Conservation (phyloP, 2,113 vertebrate species). For the Proterorhinus semilunaris region DNA sequence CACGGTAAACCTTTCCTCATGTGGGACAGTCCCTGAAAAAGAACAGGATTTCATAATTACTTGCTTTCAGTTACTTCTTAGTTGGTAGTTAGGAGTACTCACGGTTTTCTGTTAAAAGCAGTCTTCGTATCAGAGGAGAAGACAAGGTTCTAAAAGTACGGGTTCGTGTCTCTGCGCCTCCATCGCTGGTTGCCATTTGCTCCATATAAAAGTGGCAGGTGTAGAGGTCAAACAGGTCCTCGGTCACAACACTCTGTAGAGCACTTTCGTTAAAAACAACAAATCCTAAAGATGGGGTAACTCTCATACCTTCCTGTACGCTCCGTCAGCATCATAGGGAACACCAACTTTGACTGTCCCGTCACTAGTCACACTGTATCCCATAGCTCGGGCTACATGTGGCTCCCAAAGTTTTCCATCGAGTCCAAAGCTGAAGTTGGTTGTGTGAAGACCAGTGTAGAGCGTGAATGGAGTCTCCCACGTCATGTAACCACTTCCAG, state of each 20-base stretch:
- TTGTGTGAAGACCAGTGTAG: slow-evolving; percentile 13
- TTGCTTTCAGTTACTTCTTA: not conserved
- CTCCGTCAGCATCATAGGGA: slow-evolving; percentile 56
- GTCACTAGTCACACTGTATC: slow-evolving; percentile 25
- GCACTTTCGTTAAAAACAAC: not conserved
- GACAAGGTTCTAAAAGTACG: slow-evolving; percentile 26
- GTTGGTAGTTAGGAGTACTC: not conserved
- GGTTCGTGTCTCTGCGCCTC: slow-evolving; percentile 22
- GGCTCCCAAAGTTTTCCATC: slow-evolving; percentile 39
- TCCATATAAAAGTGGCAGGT: slow-evolving; percentile 54
- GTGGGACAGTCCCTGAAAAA: slow-evolving; percentile 5
- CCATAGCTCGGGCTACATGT: slow-evolving; percentile 3
- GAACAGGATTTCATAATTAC: not conserved
- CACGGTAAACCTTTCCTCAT: slow-evolving; percentile 40
- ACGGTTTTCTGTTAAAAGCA: slow-evolving; percentile 25
- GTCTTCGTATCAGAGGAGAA: slow-evolving; percentile 41
- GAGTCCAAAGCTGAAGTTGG: slow-evolving; percentile 27
- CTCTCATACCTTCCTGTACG: slow-evolving; percentile 56
- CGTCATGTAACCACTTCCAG: slow-evolving; percentile 18
- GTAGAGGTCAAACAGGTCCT: slow-evolving; percentile 46
- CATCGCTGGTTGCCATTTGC: slow-evolving; percentile 34
- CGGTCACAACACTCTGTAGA: slow-evolving; percentile 51
- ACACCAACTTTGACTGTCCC: slow-evolving; percentile 37
- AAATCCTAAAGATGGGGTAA: not conserved
- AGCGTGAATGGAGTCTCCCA: slow-evolving; percentile 52